Base-by-base conservation (phyloP, 1,140 invertebrate species). In the Formica exsecta region DNA sequence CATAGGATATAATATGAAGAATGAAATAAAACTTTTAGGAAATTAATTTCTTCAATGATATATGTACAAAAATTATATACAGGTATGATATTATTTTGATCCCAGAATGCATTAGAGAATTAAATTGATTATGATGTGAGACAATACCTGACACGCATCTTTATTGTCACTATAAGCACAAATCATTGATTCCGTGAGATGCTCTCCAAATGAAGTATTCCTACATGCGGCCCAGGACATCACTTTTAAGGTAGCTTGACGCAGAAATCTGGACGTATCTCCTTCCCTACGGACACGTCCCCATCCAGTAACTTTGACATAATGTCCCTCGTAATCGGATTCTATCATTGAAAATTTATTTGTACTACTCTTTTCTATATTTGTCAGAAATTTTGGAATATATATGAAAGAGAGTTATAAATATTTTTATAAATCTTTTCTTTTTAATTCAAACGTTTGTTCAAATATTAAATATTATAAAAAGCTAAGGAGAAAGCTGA, bases 231-330 rank as follows among this genome's bases (percentile, higher is more conserved):
- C 77, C 48, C 93, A 93, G 1, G 93, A 85, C 54, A 96, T 93
- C 3, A 96, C 93, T 44, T 94, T 95, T 3, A 97, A 92, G 22
- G 93, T 92, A 0, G 96, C 96, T 87, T 96, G 95, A 79, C 96
- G 92, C 2, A 97, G 93, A 36, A 94, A 95, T 65, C 94, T 95
- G 0, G 96, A 96, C 4, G 96, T 93, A 13, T 92, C 90, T 2
- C 95, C 95, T 1, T 95, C 93, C 4, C 94, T 94, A 0, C 92
- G 94, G 0, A 96, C 92, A 8, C 95, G 93, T 13, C 97, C 97
- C 97, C 97, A 97, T 8, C 97, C 97, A 2, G 96, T 94, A n/a
- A 97, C 96, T 5, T 95, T 95, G 0, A 95, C 96, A 13, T 93
- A 86, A 36, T 94, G 91, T 29, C 94, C 95, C 0, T 92, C 91